Evolutionary conservation across 2,888 invertebrate genomes (phyloP).

Genomic region (Ophraella communa): DNA sequence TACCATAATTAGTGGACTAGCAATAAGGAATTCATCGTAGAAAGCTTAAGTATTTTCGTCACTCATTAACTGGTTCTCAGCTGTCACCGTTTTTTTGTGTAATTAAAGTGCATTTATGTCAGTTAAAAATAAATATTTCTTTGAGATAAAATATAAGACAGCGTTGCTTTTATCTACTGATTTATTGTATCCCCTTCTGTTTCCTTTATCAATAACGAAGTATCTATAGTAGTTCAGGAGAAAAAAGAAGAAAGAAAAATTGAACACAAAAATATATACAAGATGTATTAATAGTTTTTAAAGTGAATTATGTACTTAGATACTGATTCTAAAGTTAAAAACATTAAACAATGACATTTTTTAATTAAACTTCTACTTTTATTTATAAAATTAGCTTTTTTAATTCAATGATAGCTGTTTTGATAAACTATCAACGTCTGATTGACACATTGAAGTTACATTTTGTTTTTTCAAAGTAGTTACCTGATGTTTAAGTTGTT

Average conservation of each 20-base stretch:
- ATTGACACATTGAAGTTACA: too few relatives aligned
- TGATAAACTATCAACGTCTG: too few relatives aligned
- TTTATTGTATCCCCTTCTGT: conserved; percentile 5
- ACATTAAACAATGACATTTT: too few relatives aligned
- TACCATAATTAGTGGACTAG: conserved; percentile 17
- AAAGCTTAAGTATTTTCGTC: conserved; percentile 26
- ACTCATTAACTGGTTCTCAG: conserved; percentile 30
- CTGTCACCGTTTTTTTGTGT: conserved; percentile 36
- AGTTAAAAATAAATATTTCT: conserved; percentile 31
- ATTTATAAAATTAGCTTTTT: too few relatives aligned
- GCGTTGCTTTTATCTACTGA: conserved; percentile 3
- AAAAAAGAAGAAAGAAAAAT: neutral
- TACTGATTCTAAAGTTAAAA: too few relatives aligned
- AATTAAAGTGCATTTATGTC: conserved; percentile 35
- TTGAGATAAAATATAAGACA: conserved; percentile 19
- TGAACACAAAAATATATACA: too few relatives aligned
- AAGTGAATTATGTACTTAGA: too few relatives aligned
- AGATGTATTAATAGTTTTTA: too few relatives aligned
- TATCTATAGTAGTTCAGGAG: neutral
- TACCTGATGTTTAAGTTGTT: too few relatives aligned
- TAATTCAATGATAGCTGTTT: too few relatives aligned
- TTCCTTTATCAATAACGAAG: neutral
- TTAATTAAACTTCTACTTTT: too few relatives aligned
- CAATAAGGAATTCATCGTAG: conserved; percentile 1
- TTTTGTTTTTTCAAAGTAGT: too few relatives aligned